phyloP scores from a whole-genome alignment of 1,140 invertebrate genomes.

The Homalodisca vitripennis region DNA sequence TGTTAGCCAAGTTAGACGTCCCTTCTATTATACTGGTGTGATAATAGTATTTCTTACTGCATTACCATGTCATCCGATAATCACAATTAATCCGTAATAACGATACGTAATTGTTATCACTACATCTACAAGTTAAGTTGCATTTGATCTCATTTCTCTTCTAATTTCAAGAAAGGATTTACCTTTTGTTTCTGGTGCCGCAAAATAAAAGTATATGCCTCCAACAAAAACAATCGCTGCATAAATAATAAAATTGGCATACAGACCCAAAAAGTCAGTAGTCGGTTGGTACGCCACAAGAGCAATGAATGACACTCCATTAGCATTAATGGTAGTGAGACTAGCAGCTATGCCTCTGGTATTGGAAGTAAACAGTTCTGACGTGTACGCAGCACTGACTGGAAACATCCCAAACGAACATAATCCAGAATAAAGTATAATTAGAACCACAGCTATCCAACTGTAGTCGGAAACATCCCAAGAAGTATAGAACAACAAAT shows the following conservation, averaged over 20 bases:
- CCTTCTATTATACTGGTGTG: too few relatives aligned
- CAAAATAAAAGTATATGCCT: not conserved
- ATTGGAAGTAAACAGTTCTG: slow-evolving; percentile 38
- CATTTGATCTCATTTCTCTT: too few relatives aligned
- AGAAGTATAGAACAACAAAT: slow-evolving; percentile 54
- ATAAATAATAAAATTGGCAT: not conserved
- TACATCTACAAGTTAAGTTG: too few relatives aligned
- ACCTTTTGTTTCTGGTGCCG: not conserved
- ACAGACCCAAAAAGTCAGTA: not conserved
- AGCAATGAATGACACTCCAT: slow-evolving; percentile 33
- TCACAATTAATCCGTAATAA: too few relatives aligned
- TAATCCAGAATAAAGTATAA: slow-evolving; percentile 66
- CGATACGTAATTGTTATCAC: too few relatives aligned
- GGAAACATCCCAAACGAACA: slow-evolving; percentile 48
- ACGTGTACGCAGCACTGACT: slow-evolving; percentile 27
- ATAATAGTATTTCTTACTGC: too few relatives aligned
- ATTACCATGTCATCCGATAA: too few relatives aligned
- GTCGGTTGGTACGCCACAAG: not conserved
- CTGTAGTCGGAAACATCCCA: slow-evolving; percentile 51
- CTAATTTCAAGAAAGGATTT: not conserved
- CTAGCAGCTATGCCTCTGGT: slow-evolving; percentile 34
- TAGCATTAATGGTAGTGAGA: slow-evolving; percentile 31
- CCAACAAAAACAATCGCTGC: not conserved
- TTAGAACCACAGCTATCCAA: slow-evolving; percentile 60
- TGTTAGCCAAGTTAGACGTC: too few relatives aligned